Conservation (phyloP, 2,888 invertebrate genomes). For the Agapetus fuscipes region DNA sequence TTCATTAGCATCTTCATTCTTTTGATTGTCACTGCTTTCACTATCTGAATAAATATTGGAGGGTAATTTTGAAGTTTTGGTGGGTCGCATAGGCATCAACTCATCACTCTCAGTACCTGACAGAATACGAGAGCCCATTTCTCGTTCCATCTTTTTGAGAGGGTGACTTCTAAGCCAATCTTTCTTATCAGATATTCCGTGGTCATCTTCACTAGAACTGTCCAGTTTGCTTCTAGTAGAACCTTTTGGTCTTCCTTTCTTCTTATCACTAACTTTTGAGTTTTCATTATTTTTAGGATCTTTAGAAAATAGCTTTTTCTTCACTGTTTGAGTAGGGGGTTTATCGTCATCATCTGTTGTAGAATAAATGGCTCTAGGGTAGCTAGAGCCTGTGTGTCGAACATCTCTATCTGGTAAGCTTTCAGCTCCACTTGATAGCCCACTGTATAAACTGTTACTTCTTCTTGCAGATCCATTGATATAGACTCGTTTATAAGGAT, state of each 20-base stretch:
- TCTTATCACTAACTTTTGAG: constrained; percentile 38
- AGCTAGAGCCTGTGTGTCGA: constrained; percentile 23
- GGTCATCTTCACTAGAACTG: constrained; percentile 55
- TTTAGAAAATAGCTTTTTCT: constrained; percentile 39
- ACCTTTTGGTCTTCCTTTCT: constrained; percentile 37
- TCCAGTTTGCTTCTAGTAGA: constrained; percentile 41
- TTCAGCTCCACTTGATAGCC: constrained; percentile 42
- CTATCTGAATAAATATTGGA: constrained; percentile 78
- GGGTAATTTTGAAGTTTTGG: constrained; percentile 49
- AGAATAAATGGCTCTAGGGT: constrained; percentile 39
- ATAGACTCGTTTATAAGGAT: constrained; percentile 67
- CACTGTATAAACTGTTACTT: constrained; percentile 55
- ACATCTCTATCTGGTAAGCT: constrained; percentile 32
- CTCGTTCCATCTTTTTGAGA: constrained; percentile 64
- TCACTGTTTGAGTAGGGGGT: constrained; percentile 32
- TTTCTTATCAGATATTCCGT: constrained; percentile 35
- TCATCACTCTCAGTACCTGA: constrained; percentile 75
- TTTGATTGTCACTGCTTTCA: constrained; percentile 45
- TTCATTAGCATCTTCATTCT: constrained; percentile 48
- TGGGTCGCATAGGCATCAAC: constrained; percentile 52
- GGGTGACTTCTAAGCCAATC: constrained; percentile 48
- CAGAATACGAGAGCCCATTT: constrained; percentile 48
- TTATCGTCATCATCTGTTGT: constrained; percentile 52
- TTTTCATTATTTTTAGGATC: constrained; percentile 38
- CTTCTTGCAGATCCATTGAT: constrained; percentile 64